Percentiles rank a stretch among this genome's conserved stretches.
Evolutionary conservation across 2,888 invertebrate species (phyloP).

Genomic region (Oxytorus armatus): DNA sequence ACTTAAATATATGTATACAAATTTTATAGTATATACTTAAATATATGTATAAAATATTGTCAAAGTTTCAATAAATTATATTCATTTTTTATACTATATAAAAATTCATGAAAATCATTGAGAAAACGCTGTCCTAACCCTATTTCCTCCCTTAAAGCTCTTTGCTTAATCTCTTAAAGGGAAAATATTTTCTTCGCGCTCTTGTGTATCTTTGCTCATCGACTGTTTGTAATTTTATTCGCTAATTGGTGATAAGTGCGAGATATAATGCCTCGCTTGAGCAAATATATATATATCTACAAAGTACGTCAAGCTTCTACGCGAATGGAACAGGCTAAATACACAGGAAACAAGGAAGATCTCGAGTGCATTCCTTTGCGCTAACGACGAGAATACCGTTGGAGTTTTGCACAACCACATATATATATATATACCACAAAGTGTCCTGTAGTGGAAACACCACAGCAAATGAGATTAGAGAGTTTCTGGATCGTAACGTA

Average conservation of each 20-base stretch:
- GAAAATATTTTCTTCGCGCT: conserved; percentile 28
- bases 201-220: conserved; percentile 48
- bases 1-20: no score
- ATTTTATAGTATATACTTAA: no score
- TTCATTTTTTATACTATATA: no score
- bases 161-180: not conserved
- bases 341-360: conserved; percentile 36
- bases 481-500: conserved; percentile 30
- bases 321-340: conserved; percentile 29
- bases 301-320: conserved; percentile 39
- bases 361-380: conserved; percentile 55
- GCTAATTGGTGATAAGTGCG: conserved; percentile 61
- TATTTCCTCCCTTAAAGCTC: conserved; percentile 39
- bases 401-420: conserved; percentile 26
- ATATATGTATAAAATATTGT: no score
- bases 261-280: conserved; percentile 49
- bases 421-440: conserved; percentile 10
- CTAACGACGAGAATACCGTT: conserved; percentile 44
- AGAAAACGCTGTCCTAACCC: no score
- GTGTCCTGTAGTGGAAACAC: conserved; percentile 8
- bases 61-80: no score
- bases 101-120: no score
- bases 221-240: conserved; percentile 52
- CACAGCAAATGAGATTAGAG: conserved; percentile 34
- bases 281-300: conserved; percentile 34